Conservation (phyloP, 2,797 vertebrate genomes). For the Gorsachius magnificus region DNA sequence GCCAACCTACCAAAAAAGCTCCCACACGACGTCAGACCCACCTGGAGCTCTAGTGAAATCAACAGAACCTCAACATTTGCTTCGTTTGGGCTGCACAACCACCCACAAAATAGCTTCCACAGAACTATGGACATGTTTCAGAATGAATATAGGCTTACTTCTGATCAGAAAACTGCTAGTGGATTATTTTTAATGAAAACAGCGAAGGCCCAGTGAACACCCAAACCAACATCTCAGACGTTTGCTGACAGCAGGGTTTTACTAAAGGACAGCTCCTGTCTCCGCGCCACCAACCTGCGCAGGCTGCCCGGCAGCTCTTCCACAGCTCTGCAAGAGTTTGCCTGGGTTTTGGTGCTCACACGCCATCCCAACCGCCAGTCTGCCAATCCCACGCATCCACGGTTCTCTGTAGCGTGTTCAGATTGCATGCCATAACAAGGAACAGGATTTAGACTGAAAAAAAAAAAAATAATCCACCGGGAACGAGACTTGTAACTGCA, state of each 20-base stretch:
- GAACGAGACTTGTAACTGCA: neutral
- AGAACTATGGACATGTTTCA: neutral
- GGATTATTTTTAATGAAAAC: neutral
- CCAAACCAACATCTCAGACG: neutral
- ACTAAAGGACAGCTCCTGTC: neutral
- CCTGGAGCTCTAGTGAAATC: neutral
- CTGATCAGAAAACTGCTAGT: neutral
- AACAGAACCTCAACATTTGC: neutral
- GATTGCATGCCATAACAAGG: neutral
- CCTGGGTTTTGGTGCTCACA: neutral
- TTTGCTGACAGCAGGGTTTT: neutral
- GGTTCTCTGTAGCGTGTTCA: neutral
- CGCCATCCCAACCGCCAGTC: neutral
- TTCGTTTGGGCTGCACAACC: neutral
- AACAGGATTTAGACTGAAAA: neutral
- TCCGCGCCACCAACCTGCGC: neutral
- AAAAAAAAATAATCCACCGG: too few species aligned
- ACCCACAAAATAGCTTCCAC: neutral
- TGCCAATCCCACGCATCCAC: neutral
- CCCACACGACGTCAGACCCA: neutral
- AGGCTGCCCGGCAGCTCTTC: neutral
- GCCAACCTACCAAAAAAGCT: neutral
- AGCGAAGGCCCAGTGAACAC: neutral
- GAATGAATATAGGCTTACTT: neutral
- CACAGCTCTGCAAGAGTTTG: neutral